Evolutionary conservation across 2,888 invertebrate species (phyloP), one percentile per base, ranked within the genome.

Genomic region (Andricus curvator): DNA sequence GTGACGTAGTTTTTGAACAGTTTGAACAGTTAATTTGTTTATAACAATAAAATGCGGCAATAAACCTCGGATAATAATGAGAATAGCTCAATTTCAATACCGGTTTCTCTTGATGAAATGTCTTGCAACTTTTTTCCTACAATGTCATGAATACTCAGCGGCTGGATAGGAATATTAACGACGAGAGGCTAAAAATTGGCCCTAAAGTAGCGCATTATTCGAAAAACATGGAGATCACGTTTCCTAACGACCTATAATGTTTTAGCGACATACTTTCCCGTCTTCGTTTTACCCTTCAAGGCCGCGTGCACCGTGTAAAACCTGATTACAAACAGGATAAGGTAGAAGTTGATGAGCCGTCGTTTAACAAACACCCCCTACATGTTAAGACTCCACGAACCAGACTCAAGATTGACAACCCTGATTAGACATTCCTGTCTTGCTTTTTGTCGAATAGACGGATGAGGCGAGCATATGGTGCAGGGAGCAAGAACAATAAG

Each of bases 201-300:
- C 48, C 48, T 62, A 22, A 62, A 25, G 62, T 62, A 62, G 25
- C 62, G n/a, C 48, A 51, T 70, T 70, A 70, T 70, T 70, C 51
- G 70, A 70, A 25, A 25, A 62, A 68, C 68, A 44, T 68, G 41
- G 68, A 51, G 70, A 70, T 70, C 70, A 70, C 51, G 70, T 70
- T 70, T 44, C 70, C 70, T 70, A 70, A 70, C 70, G 70, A 70
- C 51, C 70, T 70, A 70, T 70, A 70, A 70, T 70, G 70, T 51
- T 70, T 70, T 70, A 70, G 48, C 70, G 70, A 51, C 51, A 70
- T 70, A 70, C 48, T 51, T 70, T 70, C 17, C 70, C 29, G 33
- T 70, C 48, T 68, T 13, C 25, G 62, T 25, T 68, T 20, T 29
- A 9, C 48, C 48, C 25, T 70, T 70, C 70, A 70, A 70, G 70